Percentiles rank a stretch among this genome's conserved stretches.
These are phyloP conservation scores for Patiria pectinifera DNA, from an alignment of 53 echinoderm and acorn worm genomes.

Conservation along the genomic window DNA sequence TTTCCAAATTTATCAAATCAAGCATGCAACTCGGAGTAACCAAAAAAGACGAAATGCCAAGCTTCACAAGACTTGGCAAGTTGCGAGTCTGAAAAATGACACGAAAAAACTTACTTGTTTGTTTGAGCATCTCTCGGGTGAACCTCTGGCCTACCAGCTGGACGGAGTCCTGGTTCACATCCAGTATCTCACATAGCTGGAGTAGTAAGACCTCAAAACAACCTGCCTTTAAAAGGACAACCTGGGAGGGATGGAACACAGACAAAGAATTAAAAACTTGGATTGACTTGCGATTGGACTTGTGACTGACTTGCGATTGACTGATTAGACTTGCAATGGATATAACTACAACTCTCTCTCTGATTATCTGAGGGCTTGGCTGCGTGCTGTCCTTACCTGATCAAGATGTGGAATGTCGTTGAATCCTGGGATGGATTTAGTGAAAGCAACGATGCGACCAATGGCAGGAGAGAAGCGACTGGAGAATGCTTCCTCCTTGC, in stretches of 20 bases:
- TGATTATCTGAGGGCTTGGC: not conserved
- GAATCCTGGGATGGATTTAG: conserved; percentile 91
- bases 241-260: conserved; percentile 57
- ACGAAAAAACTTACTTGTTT: conserved; percentile 70
- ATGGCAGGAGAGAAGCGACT: conserved; percentile 92
- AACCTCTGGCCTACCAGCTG: conserved; percentile 76
- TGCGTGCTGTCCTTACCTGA: conserved; percentile 69
- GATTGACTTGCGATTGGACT: no score
- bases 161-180: conserved; percentile 71
- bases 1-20: no score
- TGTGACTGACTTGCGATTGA: no score
- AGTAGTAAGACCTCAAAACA: conserved; percentile 97
- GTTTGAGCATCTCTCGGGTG: conserved; percentile 72
- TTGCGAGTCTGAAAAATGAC: not conserved
- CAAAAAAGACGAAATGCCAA: not conserved
- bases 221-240: conserved; percentile 89
- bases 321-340: no score
- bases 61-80: not conserved
- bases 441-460: conserved; percentile 87
- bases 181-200: conserved; percentile 89
- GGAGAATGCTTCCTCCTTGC: conserved; percentile 78
- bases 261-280: not conserved
- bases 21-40: not conserved
- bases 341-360: no score
- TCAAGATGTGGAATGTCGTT: conserved; percentile 80